A percentile compares a stretch with the other conserved stretches of the same genome.
Conservation (phyloP, 64 coral and sea anemone species). For the Dendrophyllia cribrosa region DNA sequence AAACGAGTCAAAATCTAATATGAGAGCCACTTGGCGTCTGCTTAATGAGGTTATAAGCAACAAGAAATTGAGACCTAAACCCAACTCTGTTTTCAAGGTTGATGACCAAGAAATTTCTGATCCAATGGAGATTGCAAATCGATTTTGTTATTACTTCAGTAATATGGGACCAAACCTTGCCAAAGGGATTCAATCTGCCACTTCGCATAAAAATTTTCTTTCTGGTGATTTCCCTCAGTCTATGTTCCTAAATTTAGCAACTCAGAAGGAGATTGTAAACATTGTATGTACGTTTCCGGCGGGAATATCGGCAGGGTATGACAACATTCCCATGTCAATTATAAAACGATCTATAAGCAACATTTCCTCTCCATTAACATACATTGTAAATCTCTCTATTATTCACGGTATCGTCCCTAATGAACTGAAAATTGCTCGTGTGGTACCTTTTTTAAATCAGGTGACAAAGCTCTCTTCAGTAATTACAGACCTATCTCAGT, state of each 20-base stretch:
- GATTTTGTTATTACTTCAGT: constrained; percentile 53
- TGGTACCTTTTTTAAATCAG: background rate
- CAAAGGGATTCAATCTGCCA: background rate
- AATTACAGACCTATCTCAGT: too few relatives aligned
- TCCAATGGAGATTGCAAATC: constrained; percentile 27
- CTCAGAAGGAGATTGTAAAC: too few relatives aligned
- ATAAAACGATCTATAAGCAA: background rate
- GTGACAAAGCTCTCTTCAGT: too few relatives aligned
- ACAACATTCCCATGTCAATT: background rate
- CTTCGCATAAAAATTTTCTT: constrained; percentile 3
- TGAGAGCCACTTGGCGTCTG: background rate
- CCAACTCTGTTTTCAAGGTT: background rate
- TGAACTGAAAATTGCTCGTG: background rate
- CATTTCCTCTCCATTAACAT: background rate
- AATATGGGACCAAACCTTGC: constrained; percentile 31
- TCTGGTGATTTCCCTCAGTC: background rate
- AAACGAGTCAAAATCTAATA: constrained; percentile 26
- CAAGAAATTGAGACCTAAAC: background rate
- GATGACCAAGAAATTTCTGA: constrained; percentile 9
- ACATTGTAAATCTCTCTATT: constrained; percentile 20
- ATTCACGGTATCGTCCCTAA: background rate
- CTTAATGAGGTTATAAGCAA: constrained; percentile 22
- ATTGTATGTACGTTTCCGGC: background rate
- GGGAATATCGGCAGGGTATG: background rate
- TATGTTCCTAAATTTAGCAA: background rate